Evolutionary conservation across 2,113 vertebrate genomes (phyloP).

Genomic region (Nannospalax galili): DNA sequence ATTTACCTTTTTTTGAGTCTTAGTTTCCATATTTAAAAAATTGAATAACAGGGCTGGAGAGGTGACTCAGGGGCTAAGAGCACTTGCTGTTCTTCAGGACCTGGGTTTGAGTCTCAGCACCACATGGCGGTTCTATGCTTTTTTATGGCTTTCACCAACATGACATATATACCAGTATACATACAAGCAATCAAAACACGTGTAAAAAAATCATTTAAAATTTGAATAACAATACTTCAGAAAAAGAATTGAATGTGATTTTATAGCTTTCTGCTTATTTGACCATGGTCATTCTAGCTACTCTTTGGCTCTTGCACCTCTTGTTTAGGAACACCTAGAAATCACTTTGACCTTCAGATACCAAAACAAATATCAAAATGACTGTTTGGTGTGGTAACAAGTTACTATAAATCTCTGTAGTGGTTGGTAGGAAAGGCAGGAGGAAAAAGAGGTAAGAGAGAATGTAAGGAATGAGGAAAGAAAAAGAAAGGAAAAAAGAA

Average conservation of each 20-base stretch:
- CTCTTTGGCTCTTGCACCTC: background rate
- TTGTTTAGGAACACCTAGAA: background rate
- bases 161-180: too few relatives aligned
- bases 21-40: background rate
- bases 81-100: too few relatives aligned
- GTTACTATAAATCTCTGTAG: background rate
- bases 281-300: background rate
- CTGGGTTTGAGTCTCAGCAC: background rate
- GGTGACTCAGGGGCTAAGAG: too few relatives aligned
- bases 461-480: too few relatives aligned
- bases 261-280: background rate
- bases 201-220: too few relatives aligned
- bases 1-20: background rate
- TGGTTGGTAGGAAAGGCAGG: background rate
- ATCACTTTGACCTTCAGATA: background rate
- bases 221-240: too few relatives aligned
- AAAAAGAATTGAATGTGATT: background rate
- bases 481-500: background rate
- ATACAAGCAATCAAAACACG: too few relatives aligned
- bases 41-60: background rate
- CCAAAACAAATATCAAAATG: background rate
- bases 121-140: too few relatives aligned
- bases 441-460: too few relatives aligned
- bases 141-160: too few relatives aligned
- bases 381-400: background rate